These are phyloP conservation scores for Frankliniella intonsa DNA, from an alignment of 2,888 invertebrate species.

Conservation along the genomic window DNA sequence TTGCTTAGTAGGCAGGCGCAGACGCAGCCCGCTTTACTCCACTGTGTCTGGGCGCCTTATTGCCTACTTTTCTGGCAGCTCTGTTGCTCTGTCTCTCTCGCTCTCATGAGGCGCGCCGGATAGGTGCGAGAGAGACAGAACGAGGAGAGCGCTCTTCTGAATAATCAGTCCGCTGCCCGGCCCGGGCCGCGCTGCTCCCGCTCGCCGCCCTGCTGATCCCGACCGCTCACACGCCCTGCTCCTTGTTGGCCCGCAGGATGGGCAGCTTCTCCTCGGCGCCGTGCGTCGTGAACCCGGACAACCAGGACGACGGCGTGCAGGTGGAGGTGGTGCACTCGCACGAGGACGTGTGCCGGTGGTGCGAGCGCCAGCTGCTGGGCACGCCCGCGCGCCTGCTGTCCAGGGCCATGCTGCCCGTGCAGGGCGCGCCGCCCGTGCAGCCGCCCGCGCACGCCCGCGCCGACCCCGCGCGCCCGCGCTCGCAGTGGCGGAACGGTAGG, in stretches of 20 bases:
- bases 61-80: no score
- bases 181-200: background rate
- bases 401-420: slow-evolving; percentile 37
- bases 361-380: slow-evolving; percentile 42
- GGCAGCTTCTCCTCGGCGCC: slow-evolving; percentile 67
- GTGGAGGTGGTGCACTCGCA: slow-evolving; percentile 44
- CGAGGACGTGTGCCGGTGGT: slow-evolving; percentile 44
- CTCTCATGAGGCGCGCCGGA: no score
- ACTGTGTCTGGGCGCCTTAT: no score
- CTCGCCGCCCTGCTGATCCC: no score
- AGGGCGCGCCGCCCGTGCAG: background rate
- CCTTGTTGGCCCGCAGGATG: slow-evolving; percentile 54
- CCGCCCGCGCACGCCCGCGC: background rate
- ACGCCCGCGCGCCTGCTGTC: slow-evolving; percentile 42
- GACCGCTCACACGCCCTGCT: no score
- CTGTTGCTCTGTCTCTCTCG: no score
- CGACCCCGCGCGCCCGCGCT: background rate
- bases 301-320: slow-evolving; percentile 55
- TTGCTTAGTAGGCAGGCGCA: no score
- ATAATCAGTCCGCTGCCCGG: no score
- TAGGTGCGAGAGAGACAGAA: no score
- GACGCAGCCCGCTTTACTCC: no score
- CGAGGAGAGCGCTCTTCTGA: no score
- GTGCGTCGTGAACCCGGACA: slow-evolving; percentile 59
- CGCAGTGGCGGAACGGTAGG: background rate